phyloP scores from a whole-genome alignment of 2,113 vertebrate genomes.

The Spermophilus dauricus region DNA sequence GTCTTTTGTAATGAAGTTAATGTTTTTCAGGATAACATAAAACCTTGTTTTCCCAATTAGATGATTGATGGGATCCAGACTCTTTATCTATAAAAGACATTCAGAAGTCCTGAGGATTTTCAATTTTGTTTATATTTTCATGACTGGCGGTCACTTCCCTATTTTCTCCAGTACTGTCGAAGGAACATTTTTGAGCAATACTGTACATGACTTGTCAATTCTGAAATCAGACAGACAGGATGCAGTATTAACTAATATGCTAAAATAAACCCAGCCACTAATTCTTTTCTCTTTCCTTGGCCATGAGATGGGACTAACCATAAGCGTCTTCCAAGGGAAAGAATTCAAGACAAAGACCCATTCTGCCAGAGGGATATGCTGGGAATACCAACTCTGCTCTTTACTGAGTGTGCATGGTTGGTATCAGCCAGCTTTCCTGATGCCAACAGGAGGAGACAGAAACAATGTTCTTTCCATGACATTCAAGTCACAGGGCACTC shows the following conservation, averaged over 20 bases:
- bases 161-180: background rate
- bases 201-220: slow-evolving; percentile 39
- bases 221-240: slow-evolving; percentile 55
- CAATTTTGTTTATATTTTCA: slow-evolving; percentile 36
- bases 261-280: background rate
- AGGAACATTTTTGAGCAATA: slow-evolving; percentile 58
- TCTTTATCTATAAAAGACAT: background rate
- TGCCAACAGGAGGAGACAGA: background rate
- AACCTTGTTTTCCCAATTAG: background rate
- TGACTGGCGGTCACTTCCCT: background rate
- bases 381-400: slow-evolving; percentile 80
- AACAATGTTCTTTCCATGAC: background rate
- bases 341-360: slow-evolving; percentile 71
- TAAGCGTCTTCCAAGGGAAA: slow-evolving; percentile 69
- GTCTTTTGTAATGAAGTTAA: background rate
- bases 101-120: background rate
- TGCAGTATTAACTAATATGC: slow-evolving; percentile 37
- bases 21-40: background rate
- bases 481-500: background rate
- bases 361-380: slow-evolving; percentile 68
- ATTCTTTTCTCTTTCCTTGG: slow-evolving; percentile 46
- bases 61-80: background rate
- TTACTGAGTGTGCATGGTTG: slow-evolving; percentile 4
- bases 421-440: background rate
- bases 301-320: slow-evolving; percentile 11